phyloP scores from a whole-genome alignment of 2,113 vertebrate genomes.

The Syngnathus scovelli region DNA sequence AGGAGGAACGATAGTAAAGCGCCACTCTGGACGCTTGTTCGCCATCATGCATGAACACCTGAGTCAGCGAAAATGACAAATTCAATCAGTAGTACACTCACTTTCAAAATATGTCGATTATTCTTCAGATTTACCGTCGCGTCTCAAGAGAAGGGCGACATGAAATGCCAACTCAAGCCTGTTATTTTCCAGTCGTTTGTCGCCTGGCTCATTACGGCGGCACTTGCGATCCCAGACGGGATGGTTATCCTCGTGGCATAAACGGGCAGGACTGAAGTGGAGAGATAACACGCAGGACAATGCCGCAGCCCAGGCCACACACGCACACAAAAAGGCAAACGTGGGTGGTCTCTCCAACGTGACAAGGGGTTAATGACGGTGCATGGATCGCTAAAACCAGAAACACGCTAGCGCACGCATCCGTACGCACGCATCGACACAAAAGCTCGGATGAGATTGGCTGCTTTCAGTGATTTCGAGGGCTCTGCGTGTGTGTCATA shows the following conservation, averaged over 20 bases:
- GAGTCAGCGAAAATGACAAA: neutral
- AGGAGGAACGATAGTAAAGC: conserved; percentile 1
- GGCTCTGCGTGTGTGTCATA: neutral
- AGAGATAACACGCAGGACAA: conserved; percentile 51
- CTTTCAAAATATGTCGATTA: too few species aligned
- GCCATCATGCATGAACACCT: neutral
- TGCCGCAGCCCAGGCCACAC: conserved; percentile 45
- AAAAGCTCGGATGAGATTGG: conserved; percentile 9
- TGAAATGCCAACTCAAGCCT: neutral
- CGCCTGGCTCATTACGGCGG: neutral
- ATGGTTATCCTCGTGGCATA: conserved; percentile 42
- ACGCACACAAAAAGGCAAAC: conserved; percentile 33
- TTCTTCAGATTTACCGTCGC: neutral
- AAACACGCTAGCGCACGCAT: conserved; percentile 18
- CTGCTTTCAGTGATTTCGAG: neutral
- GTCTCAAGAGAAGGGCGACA: neutral
- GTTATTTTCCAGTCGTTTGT: conserved; percentile 2
- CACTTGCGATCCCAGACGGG: conserved; percentile 3
- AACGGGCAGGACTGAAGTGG: conserved; percentile 50
- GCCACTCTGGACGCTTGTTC: neutral
- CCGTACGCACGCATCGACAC: conserved; percentile 15
- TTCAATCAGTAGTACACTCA: too few species aligned
- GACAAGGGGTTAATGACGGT: conserved; percentile 56
- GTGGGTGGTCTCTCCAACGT: conserved; percentile 60
- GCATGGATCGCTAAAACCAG: conserved; percentile 31